Evolutionary conservation across 2,113 vertebrate genomes (phyloP).

Genomic region (Oryctolagus cuniculus): DNA sequence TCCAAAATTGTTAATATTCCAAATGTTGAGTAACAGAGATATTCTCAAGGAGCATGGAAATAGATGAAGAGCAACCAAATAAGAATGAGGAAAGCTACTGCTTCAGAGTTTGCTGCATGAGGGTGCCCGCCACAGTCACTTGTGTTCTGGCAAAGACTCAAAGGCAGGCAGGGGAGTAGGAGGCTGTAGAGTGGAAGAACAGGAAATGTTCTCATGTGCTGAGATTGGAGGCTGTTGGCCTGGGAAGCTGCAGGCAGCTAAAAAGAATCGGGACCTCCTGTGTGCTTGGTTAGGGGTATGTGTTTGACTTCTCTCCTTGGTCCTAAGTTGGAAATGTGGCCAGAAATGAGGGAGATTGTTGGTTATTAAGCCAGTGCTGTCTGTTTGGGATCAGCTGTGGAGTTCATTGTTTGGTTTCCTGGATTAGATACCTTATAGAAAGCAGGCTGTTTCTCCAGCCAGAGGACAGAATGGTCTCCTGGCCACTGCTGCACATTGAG

Average conservation of each 20-base stretch:
- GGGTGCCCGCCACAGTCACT: not conserved
- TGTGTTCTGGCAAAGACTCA: not conserved
- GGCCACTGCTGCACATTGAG: not conserved
- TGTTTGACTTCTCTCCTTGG: not conserved
- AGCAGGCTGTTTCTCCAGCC: not conserved
- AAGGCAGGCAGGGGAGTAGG: not conserved
- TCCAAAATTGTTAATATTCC: not conserved
- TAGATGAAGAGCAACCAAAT: not conserved
- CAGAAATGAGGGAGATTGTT: not conserved
- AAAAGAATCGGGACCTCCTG: not conserved
- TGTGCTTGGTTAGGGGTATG: not conserved
- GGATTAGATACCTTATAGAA: not conserved
- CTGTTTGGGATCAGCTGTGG: not conserved
- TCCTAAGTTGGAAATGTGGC: not conserved
- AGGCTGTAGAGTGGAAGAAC: not conserved
- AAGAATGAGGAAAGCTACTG: not conserved
- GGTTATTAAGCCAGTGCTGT: not conserved
- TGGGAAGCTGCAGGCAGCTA: not conserved
- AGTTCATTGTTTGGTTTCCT: not conserved
- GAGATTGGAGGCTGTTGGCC: no score
- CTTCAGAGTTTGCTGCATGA: not conserved
- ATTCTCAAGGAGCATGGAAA: constrained; percentile 30
- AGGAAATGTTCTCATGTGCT: not conserved
- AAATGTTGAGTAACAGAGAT: not conserved
- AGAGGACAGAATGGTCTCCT: not conserved